These are phyloP conservation scores for Pangasianodon hypophthalmus DNA, from an alignment of 2,113 vertebrate species.

Conservation along the genomic window DNA sequence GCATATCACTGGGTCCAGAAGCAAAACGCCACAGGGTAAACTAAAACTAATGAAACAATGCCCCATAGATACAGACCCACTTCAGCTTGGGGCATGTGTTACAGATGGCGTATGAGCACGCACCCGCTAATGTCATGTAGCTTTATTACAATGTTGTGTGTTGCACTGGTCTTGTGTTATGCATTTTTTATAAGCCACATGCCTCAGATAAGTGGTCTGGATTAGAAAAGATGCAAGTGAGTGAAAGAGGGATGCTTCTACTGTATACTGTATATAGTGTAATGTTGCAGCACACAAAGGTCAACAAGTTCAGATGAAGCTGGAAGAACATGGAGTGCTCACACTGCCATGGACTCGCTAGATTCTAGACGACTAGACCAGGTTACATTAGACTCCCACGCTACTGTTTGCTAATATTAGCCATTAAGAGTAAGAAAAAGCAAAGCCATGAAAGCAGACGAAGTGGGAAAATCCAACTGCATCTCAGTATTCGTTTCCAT, in stretches of 20 bases:
- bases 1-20: constrained; percentile 57
- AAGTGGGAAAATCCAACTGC: not conserved
- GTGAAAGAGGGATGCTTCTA: not conserved
- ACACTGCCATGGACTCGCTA: not conserved
- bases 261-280: not conserved
- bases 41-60: constrained; percentile 56
- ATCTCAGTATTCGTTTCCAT: not conserved
- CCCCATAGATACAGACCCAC: not conserved
- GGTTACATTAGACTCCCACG: not conserved
- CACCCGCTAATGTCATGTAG: not conserved
- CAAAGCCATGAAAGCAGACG: not conserved
- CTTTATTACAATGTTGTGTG: constrained; percentile 1
- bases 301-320: not conserved
- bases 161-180: not conserved
- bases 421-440: not conserved
- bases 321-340: not conserved
- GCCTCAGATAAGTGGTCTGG: not conserved
- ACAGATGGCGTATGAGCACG: not conserved
- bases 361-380: not conserved
- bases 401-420: not conserved
- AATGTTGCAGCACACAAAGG: not conserved
- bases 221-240: not conserved
- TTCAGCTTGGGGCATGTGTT: not conserved
- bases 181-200: not conserved
- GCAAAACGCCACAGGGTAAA: constrained; percentile 60